Evolutionary conservation across 2,113 vertebrate genomes (phyloP), one percentile per base, ranked within the genome.

Genomic region (Burhinus oedicnemus): DNA sequence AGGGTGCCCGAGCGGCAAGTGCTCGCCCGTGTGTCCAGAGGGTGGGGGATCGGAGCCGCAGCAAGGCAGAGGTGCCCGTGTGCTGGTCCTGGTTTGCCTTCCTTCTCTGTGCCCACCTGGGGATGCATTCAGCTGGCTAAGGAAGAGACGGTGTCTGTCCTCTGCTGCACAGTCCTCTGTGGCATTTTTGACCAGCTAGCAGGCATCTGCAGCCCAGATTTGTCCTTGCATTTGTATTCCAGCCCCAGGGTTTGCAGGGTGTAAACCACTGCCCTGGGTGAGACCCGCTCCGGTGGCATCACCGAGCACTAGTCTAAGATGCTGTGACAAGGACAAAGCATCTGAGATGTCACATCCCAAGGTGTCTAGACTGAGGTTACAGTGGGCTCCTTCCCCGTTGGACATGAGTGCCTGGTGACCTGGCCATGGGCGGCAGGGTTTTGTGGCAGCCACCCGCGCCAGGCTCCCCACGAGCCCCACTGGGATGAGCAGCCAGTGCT

Each of bases 381-480:
- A 64, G 38, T 1, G 1, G 40, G 22, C 36, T 77, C 23, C 34
- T 74, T n/a, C 23, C 25, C 22, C 1, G 3, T 54, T 38, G 42
- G 54, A 15, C 0, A 5, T 19, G n/a, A 55, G 27, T 51, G 23
- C 29, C 40, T 18, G 30, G 45, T 87, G 71, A 42, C 51, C 52
- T 57, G 58, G 13, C 61, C 5, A 3, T 7, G 19, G 45, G 64
- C 78, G 82, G 76, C 2, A 4, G 44, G 68, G 10, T 42, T 60
- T 83, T 51, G 72, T 83, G 82, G 57, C 65, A 74, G n/a, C 29
- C 0, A 0, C 60, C 20, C 0, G 0, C n/a, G 23, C 11, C 2
- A 0, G 30, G 42, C 45, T 76, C 54, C 54, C 34, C 11, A 2
- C 1, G 3, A 69, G 38, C 87, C 45, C 61, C 1, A 0, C 45